Percentiles rank a stretch among this genome's conserved stretches.
These are phyloP conservation scores for Tuta absoluta DNA, from an alignment of 2,888 invertebrate genomes.

Conservation along the genomic window DNA sequence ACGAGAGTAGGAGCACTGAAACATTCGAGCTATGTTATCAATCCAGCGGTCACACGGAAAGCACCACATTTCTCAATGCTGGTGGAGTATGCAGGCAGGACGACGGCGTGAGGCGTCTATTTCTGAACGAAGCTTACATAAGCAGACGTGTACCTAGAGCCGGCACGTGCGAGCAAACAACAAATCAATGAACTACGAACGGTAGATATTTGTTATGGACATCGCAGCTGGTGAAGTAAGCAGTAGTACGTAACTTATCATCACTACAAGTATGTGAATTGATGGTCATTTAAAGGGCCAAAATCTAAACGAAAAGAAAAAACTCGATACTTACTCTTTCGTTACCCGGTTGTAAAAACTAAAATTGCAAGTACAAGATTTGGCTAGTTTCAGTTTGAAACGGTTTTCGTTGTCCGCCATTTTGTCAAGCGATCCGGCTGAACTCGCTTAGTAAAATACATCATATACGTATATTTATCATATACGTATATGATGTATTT, in stretches of 20 bases:
- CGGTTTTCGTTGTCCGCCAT: background rate
- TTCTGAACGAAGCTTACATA: slow-evolving; percentile 43
- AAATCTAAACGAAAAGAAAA: too few relatives aligned
- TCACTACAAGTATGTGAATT: too few relatives aligned
- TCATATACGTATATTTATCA: too few relatives aligned
- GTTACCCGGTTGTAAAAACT: background rate
- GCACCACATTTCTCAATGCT: slow-evolving; percentile 9
- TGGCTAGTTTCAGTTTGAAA: background rate
- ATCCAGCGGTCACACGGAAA: background rate
- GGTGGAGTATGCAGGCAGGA: slow-evolving; percentile 9
- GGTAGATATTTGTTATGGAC: background rate
- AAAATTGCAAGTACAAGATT: too few relatives aligned
- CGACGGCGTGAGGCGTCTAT: slow-evolving; percentile 40
- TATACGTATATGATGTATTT: too few relatives aligned
- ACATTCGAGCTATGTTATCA: background rate
- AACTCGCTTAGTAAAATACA: too few relatives aligned
- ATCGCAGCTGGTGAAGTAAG: background rate
- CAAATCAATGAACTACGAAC: slow-evolving; percentile 25
- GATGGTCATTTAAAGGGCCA: too few relatives aligned
- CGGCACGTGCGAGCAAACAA: slow-evolving; percentile 27
- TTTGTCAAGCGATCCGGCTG: background rate
- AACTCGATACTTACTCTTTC: too few relatives aligned
- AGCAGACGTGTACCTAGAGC: slow-evolving; percentile 17
- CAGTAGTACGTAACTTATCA: too few relatives aligned
- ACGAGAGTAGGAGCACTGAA: background rate